Evolutionary conservation across 2,888 invertebrate genomes (phyloP).

Genomic region (Orthosia gracilis): DNA sequence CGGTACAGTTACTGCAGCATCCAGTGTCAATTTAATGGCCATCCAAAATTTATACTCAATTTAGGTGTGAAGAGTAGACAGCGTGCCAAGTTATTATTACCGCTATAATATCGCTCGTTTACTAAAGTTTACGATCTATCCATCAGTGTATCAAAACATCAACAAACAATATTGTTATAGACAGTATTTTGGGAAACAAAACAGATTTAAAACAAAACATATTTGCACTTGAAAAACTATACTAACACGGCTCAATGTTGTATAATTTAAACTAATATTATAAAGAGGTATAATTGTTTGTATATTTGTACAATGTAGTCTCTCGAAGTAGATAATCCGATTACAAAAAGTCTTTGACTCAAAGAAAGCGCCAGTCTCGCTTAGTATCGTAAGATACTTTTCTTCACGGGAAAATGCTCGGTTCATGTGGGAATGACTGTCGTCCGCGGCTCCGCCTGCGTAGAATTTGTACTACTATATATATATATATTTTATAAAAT

Average conservation of each 20-base stretch:
- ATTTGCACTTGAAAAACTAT: not conserved
- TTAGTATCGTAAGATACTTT: too few relatives aligned
- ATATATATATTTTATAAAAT: too few relatives aligned
- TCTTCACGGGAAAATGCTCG: too few relatives aligned
- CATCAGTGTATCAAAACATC: slow-evolving; percentile 42
- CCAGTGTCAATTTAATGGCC: slow-evolving; percentile 41
- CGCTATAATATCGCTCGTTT: slow-evolving; percentile 34
- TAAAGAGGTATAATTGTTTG: not conserved
- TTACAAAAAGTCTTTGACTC: not conserved
- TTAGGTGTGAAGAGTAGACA: slow-evolving; percentile 12
- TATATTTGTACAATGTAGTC: not conserved
- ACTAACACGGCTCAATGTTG: not conserved
- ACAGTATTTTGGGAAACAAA: not conserved
- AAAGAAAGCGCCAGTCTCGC: too few relatives aligned
- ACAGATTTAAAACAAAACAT: not conserved
- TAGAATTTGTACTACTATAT: too few relatives aligned
- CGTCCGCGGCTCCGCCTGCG: too few relatives aligned
- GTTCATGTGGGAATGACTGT: too few relatives aligned
- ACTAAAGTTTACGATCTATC: slow-evolving; percentile 47
- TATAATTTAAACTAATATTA: not conserved
- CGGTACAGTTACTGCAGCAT: slow-evolving; percentile 17
- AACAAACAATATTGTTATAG: slow-evolving; percentile 21
- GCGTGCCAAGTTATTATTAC: slow-evolving; percentile 37
- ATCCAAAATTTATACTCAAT: slow-evolving; percentile 37
- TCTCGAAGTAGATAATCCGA: not conserved